Evolutionary conservation across 2,113 vertebrate genomes (phyloP), one percentile per base, ranked within the genome.

Genomic region (Alosa alosa): DNA sequence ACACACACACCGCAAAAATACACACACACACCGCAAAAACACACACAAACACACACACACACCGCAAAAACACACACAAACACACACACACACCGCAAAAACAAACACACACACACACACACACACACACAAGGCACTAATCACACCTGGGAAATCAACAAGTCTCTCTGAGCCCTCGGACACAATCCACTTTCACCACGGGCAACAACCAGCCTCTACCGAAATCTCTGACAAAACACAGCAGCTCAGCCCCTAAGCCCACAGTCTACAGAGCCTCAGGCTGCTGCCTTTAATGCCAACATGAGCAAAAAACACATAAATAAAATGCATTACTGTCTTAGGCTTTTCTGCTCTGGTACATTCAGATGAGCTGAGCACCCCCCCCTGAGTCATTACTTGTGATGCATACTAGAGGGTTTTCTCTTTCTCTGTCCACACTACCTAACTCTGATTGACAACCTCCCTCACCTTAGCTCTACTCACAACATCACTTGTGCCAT

Each of bases 111-210:
- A 49, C 47, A 9, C 47, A 49, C 11, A 13, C 2, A 49, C 47
- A 49, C 47, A 49, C 47, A 49, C 47, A 49, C 47, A 49, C 22
- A 64, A 64, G 60, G 60, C 22, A 31, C 25, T 72, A 36, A 10
- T 72, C 64, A 72, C 64, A 72, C 64, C 64, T 3, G 64, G 31
- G 25, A 72, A 72, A 72, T 72, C 64, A 72, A 72, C 64, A 72
- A 25, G 64, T 72, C 64, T 11, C 31, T 25, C 1, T 13, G 25
- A 8, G 64, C 25, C 64, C 31, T 72, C 8, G 25, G 64, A 72
- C 64, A 13, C 9, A 72, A 72, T 72, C 64, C 25, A 36, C 8
- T 36, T 72, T 72, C 9, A 72, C 64, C 64, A 25, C 8, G 9
- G n/a, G 64, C 64, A 72, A 72, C 9, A 31, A 72, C 1, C 64